Base-by-base conservation (phyloP, 2,113 vertebrate species). In the Buteo buteo region DNA sequence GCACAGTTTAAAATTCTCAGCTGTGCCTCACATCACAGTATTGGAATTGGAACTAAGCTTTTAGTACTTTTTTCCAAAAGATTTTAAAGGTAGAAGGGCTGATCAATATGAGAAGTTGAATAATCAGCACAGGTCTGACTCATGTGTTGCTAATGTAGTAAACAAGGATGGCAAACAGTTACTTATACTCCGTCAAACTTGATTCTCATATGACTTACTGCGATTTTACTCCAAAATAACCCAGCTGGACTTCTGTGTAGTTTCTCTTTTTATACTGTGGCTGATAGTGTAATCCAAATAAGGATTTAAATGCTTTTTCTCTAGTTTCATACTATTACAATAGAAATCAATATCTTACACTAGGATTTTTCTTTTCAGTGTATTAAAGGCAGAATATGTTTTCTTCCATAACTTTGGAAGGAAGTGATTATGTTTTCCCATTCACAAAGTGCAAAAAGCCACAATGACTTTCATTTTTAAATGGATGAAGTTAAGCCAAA, bases 161-260 rank as follows among this genome's bases (percentile, higher is more conserved):
- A 88, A 72, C 49, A 85, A 86, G 65, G 11, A 29, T 66, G 80
- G 52, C 78, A 86, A 96, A 87, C 40, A 82, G 72, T 94, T 87
- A 80, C 40, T 94, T 93, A 49, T 45, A 65, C 45, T 69, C 81
- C 54, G 62, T 82, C 84, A 74, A 5, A 92, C 45, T 82, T 66
- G 65, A 85, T 87, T 93, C 38, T 94, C 22, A 11, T 82, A 54
- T 62, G 57, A 83, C 55, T 93, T 95, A 45, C 22, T 65, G 62
- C 18, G 45, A 36, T 91, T 93, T 93, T 85, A 49, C 19, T 84
- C 77, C 66, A 69, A 79, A 95, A 83, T 87, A 94, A 72, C 93
- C 69, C 91, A 96, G 83, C 61, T 93, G 90, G 77, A 89, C 49
- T 77, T 78, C 52, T 80, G 73, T 66, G 34, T 84, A 69, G 44